These are phyloP conservation scores for Myopa tessellatipennis DNA, from an alignment of 2,888 invertebrate genomes.

Conservation along the genomic window DNA sequence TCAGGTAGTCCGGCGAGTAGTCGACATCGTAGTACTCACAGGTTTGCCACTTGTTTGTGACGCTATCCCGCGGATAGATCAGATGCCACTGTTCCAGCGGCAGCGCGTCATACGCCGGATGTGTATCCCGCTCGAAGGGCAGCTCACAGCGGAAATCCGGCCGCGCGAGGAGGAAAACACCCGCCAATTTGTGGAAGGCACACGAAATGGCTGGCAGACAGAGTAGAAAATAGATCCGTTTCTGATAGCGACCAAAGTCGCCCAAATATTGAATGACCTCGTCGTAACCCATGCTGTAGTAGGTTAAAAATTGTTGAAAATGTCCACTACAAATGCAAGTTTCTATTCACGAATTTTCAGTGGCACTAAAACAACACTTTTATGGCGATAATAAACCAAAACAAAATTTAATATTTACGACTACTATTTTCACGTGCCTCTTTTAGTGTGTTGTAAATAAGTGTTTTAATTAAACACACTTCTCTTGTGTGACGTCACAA, in stretches of 20 bases:
- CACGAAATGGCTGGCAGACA: constrained; percentile 79
- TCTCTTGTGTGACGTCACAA: too few relatives aligned
- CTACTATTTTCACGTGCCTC: too few relatives aligned
- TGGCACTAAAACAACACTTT: too few relatives aligned
- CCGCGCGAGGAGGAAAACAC: constrained; percentile 77
- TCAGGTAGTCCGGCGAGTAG: constrained; percentile 63
- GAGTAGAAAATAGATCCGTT: constrained; percentile 76
- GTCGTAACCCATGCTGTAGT: constrained; percentile 75
- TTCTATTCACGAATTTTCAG: too few relatives aligned
- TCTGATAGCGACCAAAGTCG: constrained; percentile 79
- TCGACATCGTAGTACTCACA: constrained; percentile 71
- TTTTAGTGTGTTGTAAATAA: too few relatives aligned
- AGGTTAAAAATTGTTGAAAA: not conserved
- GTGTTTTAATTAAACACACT: too few relatives aligned
- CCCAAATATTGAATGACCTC: constrained; percentile 77
- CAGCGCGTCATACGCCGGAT: constrained; percentile 65
- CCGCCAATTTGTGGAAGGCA: constrained; percentile 79
- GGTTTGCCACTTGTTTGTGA: constrained; percentile 69
- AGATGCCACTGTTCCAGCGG: constrained; percentile 68
- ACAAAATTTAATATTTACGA: too few relatives aligned
- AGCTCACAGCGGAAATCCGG: constrained; percentile 75
- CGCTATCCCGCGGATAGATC: constrained; percentile 72
- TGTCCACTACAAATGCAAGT: too few relatives aligned
- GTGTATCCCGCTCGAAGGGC: constrained; percentile 70
- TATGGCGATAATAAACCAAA: too few relatives aligned